phyloP scores from a whole-genome alignment of 2,888 invertebrate species.

The Nasonia oneida region DNA sequence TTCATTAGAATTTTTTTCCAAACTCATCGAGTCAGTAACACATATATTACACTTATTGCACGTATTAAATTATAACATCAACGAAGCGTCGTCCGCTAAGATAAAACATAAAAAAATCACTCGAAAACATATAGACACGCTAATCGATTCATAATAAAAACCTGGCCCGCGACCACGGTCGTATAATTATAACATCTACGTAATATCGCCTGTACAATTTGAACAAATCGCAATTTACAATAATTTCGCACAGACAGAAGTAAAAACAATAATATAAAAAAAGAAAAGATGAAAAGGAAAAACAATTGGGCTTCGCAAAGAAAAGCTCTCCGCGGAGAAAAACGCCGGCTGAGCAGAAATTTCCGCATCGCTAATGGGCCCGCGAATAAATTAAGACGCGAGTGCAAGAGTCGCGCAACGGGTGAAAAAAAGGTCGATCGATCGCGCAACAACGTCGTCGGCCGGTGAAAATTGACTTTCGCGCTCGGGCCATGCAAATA shows the following conservation, averaged over 20 bases:
- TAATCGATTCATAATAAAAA: not conserved
- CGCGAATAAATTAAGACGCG: conserved; percentile 18
- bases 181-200: not conserved
- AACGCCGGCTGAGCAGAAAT: not conserved
- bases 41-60: conserved; percentile 39
- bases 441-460: conserved; percentile 13
- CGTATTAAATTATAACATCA: conserved; percentile 26
- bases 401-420: not conserved
- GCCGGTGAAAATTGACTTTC: conserved; percentile 22
- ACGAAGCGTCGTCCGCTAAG: not conserved
- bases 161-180: no score
- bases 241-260: not conserved
- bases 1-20: not conserved
- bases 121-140: not conserved
- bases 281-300: not conserved
- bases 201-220: not conserved
- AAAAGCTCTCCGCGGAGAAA: not conserved
- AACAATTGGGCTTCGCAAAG: no score
- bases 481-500: conserved; percentile 25
- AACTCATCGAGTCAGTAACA: not conserved
- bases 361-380: not conserved
- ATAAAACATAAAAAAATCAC: not conserved
- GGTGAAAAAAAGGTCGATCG: not conserved
- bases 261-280: not conserved
- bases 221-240: not conserved